Percentiles rank a stretch among this genome's conserved stretches.
phyloP scores from a whole-genome alignment of 30 jellyfish, hydroid and myxozoan genomes.

The Mastigias papua region DNA sequence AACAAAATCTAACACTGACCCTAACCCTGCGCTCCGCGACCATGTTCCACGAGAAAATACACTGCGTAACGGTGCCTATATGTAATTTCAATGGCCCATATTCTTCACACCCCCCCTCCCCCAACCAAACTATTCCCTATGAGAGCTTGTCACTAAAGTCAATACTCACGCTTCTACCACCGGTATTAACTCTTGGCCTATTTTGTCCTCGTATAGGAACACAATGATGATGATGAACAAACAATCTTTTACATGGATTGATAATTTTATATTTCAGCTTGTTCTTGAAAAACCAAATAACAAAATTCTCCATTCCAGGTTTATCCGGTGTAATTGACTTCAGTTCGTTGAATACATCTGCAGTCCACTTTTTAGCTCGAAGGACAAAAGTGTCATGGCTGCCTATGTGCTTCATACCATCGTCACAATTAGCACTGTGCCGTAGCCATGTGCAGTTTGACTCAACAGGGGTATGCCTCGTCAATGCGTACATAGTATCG shows the following conservation, averaged over 20 bases:
- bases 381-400: conserved; percentile 76
- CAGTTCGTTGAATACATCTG: neutral
- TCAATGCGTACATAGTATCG: conserved; percentile 26
- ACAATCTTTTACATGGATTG: conserved; percentile 18
- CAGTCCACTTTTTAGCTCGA: conserved; percentile 20
- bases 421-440: conserved; percentile 13
- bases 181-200: conserved; percentile 7
- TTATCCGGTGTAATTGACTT: conserved; percentile 15
- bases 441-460: conserved; percentile 6
- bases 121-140: too few relatives aligned
- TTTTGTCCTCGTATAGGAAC: neutral
- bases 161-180: neutral
- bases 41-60: too few relatives aligned
- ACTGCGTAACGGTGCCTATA: too few relatives aligned
- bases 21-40: too few relatives aligned
- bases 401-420: conserved; percentile 52
- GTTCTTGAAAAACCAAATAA: conserved; percentile 33
- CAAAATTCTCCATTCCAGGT: conserved; percentile 31
- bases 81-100: too few relatives aligned
- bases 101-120: too few relatives aligned
- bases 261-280: conserved; percentile 13
- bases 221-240: conserved; percentile 36
- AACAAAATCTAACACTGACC: too few relatives aligned
- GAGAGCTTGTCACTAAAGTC: conserved; percentile 24
- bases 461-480: conserved; percentile 27